Conservation (phyloP, 2,797 vertebrate genomes). For the Epinephelus awoara region DNA sequence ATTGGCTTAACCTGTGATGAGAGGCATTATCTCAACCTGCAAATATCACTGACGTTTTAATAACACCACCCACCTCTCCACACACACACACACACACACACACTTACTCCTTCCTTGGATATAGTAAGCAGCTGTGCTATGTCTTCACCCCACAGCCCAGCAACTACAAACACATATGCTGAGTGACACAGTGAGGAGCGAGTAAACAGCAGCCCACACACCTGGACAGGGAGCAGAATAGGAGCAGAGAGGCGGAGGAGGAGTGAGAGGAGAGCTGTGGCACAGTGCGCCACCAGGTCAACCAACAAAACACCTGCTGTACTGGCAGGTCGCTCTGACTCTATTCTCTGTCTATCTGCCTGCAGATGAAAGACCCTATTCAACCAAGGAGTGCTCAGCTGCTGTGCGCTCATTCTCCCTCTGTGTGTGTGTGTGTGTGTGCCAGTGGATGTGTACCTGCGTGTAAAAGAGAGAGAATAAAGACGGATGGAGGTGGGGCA, state of each 20-base stretch:
- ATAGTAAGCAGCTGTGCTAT: conserved; percentile 68
- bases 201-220: conserved; percentile 78
- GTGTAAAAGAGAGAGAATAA: conserved; percentile 53
- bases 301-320: conserved; percentile 83
- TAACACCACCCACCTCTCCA: conserved; percentile 58
- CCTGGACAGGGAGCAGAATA: conserved; percentile 67
- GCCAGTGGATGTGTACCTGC: conserved; percentile 48
- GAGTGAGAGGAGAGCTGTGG: conserved; percentile 55
- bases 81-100: conserved; percentile 34
- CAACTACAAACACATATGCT: conserved; percentile 60
- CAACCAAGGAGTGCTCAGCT: conserved; percentile 79
- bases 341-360: conserved; percentile 75
- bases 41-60: conserved; percentile 66
- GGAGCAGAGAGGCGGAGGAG: conserved; percentile 45
- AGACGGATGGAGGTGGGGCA: conserved; percentile 49
- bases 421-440: conserved; percentile 37
- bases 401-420: conserved; percentile 57
- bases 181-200: conserved; percentile 57
- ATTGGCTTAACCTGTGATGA: conserved; percentile 64
- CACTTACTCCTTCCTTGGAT: conserved; percentile 34
- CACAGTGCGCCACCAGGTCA: conserved; percentile 72
- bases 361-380: conserved; percentile 82
- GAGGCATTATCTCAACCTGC: conserved; percentile 64
- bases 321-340: conserved; percentile 76
- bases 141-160: conserved; percentile 60